Conservation (phyloP, 2,888 invertebrate species). For the Carcina quercana region DNA sequence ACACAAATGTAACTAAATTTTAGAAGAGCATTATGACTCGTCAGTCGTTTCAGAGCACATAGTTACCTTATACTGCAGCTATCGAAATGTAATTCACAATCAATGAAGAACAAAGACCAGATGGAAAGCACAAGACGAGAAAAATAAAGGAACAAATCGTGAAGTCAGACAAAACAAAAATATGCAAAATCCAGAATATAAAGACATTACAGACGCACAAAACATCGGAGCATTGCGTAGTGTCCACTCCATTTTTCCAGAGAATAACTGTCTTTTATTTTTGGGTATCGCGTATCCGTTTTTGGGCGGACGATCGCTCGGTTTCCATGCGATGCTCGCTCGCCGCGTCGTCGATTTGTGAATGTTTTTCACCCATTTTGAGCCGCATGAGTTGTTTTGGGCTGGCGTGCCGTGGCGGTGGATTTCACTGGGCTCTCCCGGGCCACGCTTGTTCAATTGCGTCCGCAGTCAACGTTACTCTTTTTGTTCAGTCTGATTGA, state of each 20-base stretch:
- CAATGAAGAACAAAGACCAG: too few relatives aligned
- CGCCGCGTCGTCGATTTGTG: conserved; percentile 59
- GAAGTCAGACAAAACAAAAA: too few relatives aligned
- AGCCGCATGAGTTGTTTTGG: conserved; percentile 69
- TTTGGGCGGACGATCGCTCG: conserved; percentile 68
- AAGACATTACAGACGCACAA: conserved; percentile 43
- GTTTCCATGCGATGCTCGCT: conserved; percentile 62
- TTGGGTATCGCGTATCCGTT: conserved; percentile 72
- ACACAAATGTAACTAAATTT: too few relatives aligned
- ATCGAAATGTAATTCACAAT: too few relatives aligned
- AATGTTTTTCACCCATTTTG: conserved; percentile 57
- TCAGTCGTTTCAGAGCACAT: too few relatives aligned
- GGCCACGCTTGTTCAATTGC: conserved; percentile 63
- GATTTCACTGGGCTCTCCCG: conserved; percentile 58
- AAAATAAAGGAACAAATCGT: too few relatives aligned
- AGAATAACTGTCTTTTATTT: conserved; percentile 68
- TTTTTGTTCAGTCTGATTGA: conserved; percentile 63
- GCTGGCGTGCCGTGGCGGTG: conserved; percentile 48
- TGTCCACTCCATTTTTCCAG: conserved; percentile 60
- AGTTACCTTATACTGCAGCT: too few relatives aligned
- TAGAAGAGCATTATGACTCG: too few relatives aligned
- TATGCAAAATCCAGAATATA: conserved; percentile 2
- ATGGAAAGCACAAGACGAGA: too few relatives aligned
- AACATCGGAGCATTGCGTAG: conserved; percentile 27
- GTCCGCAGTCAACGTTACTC: conserved; percentile 50